Evolutionary conservation across 2,888 invertebrate species (phyloP), one percentile per base, ranked within the genome.

Genomic region (Orthosia gracilis): DNA sequence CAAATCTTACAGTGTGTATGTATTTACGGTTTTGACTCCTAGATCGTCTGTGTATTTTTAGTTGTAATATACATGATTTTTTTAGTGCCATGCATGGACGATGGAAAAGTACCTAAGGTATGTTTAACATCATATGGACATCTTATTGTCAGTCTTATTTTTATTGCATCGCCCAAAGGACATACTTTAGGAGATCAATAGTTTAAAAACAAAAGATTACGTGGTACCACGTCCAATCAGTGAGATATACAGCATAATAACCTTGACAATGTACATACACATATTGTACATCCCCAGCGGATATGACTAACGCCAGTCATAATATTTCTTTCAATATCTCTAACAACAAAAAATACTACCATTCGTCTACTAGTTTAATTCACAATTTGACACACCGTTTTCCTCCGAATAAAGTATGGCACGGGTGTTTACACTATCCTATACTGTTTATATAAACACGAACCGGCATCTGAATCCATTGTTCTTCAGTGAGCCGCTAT

Each of bases 381-480:
- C 11, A 62, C 26, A 21, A 55, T 57, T 75, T 52, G 62, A 81
- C 50, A 73, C 50, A 12, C 21, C 52, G 47, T 67, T 76, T 84
- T 85, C 69, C 55, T 63, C 40, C 58, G 59, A 77, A 78, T 74
- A 76, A 80, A 76, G 66, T 75, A 65, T 63, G 76, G 59, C 18
- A 74, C 71, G 26, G 18, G 49, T 87, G 87, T 86, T 83, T 87
- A 86, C 69, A 85, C 52, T 76, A 81, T 21, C 55, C 63, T 69
- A 70, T 59, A 66, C 55, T 70, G 73, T 76, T 71, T 76, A 77
- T 70, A 85, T 86, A 86, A 86, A 86, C 86, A 87, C 69, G 49
- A 78, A 73, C 67, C 59, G 68, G 65, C 63, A 72, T 78, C 69
- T 78, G 77, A 85, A 84, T 75, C 80, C 88, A 86, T 86, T 86